Base-by-base conservation (phyloP, 2,888 invertebrate genomes). In the Andrena praecox region DNA sequence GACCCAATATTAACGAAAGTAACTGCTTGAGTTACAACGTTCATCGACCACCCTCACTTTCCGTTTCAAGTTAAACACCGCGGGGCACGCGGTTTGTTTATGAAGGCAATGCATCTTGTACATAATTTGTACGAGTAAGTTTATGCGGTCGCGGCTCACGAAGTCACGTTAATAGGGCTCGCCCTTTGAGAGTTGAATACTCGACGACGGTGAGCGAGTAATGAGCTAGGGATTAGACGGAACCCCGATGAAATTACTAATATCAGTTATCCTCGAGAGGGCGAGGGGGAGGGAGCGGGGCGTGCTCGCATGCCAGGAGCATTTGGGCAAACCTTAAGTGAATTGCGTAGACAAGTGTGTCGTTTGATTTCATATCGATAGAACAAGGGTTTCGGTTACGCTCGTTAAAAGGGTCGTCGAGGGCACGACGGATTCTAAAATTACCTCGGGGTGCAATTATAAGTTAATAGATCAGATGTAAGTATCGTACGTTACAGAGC, bases 241-340 rank as follows among this genome's bases (percentile, higher is more conserved):
- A 56, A 62, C 62, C 52, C 33, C 31, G 70, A n/a, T 70, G 62
- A 85, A 85, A 77, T 85, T 69, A 68, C 77, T 72, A 79, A 82
- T 85, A 85, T 85, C 85, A 75, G 85, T 82, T 82, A 82, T 64
- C 50, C 54, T 50, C 54, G 70, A 78, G 42, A 66, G 67, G 12
- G 27, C 68, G 8, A 5, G 29, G 29, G 63, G 31, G 33, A 8
- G n/a, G 20, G 20, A 20, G 20, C 20, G n/a, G 10, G 12, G 10
- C 8, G 56, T 27, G 20, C 42, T 74, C 82, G 71, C 48, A n/a
- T 33, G 67, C 73, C 73, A 63, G 67, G 48, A 73, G 66, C 48
- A 33, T 62, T 73, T 24, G 20, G 48, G 52, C 56, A 72, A 72
- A 75, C 64, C 74, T n/a, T 76, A 67, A 54, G 64, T 60, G 71